Percentiles rank a stretch among this genome's conserved stretches.
These are phyloP conservation scores for Istiophorus platypterus DNA, from an alignment of 2,113 vertebrate species.

Conservation along the genomic window DNA sequence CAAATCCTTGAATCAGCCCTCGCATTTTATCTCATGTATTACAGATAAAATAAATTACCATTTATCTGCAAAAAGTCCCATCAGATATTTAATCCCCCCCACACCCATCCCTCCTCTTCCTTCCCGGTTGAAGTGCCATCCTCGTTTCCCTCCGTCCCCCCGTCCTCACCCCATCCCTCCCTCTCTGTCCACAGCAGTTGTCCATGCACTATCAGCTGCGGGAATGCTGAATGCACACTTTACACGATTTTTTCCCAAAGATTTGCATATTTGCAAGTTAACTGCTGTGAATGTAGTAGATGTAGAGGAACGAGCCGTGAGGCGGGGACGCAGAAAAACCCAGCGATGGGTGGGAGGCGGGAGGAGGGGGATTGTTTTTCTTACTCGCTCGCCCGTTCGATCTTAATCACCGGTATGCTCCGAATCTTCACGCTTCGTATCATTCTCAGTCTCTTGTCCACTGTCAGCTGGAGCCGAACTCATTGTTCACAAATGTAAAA, in stretches of 20 bases:
- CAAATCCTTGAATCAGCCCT: conserved; percentile 56
- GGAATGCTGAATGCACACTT: conserved; percentile 79
- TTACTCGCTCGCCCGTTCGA: conserved; percentile 46
- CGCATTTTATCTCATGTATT: conserved; percentile 54
- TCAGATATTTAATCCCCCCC: conserved; percentile 51
- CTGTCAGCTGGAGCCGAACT: conserved; percentile 57
- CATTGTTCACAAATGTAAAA: conserved; percentile 78
- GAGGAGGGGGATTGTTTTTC: conserved; percentile 52
- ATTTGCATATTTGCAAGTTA: conserved; percentile 82
- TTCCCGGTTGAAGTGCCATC: conserved; percentile 53
- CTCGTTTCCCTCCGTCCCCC: conserved; percentile 49
- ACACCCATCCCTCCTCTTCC: conserved; percentile 25
- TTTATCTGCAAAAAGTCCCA: conserved; percentile 54
- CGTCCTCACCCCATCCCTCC: conserved; percentile 50
- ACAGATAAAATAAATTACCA: conserved; percentile 59
- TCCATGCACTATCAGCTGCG: conserved; percentile 74
- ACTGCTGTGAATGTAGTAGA: conserved; percentile 78
- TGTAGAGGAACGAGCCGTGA: conserved; percentile 58
- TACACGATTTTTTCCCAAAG: conserved; percentile 83
- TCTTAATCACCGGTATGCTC: conserved; percentile 62
- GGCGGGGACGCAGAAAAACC: conserved; percentile 55
- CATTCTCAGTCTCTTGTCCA: conserved; percentile 57
- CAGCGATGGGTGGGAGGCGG: conserved; percentile 36
- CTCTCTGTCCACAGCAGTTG: conserved; percentile 73
- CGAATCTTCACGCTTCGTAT: conserved; percentile 58